Conservation (phyloP, 2,797 vertebrate genomes). For the Myoxocephalus aenaeus region DNA sequence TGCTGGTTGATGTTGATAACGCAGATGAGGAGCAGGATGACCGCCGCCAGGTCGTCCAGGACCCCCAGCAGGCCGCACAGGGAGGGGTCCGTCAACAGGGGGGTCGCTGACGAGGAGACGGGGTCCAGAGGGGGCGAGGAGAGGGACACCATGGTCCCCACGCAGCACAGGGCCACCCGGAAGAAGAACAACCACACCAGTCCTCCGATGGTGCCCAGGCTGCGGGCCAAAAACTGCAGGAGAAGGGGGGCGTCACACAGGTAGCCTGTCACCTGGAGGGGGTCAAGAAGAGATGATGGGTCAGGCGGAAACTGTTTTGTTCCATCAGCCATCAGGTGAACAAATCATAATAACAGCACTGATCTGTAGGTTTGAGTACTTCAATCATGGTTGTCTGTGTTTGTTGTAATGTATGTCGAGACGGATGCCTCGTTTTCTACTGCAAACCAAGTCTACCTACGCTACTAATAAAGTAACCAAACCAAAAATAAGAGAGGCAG, state of each 20-base stretch:
- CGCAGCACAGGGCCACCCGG: slow-evolving; percentile 84
- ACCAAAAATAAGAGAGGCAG: background rate
- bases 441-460: too few species aligned
- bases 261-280: slow-evolving; percentile 85
- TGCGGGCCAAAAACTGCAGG: slow-evolving; percentile 76
- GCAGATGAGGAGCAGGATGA: slow-evolving; percentile 86
- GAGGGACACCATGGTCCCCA: slow-evolving; percentile 82
- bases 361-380: too few species aligned
- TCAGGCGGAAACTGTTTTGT: background rate
- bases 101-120: slow-evolving; percentile 19
- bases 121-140: slow-evolving; percentile 74
- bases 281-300: background rate
- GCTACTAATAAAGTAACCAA: too few species aligned
- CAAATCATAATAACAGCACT: background rate
- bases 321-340: too few species aligned
- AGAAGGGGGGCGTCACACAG: slow-evolving; percentile 82
- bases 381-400: too few species aligned
- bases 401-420: too few species aligned
- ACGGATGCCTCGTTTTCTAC: too few species aligned
- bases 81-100: slow-evolving; percentile 74
- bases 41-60: slow-evolving; percentile 85
- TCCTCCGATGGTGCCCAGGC: slow-evolving; percentile 82
- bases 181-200: slow-evolving; percentile 87
- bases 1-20: slow-evolving; percentile 88
- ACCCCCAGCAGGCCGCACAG: slow-evolving; percentile 82